Evolutionary conservation across 37 sponge, comb jelly and placozoan species (phyloP), one percentile per base, ranked within the genome.

Genomic region (Cliona cf. orientalis): DNA sequence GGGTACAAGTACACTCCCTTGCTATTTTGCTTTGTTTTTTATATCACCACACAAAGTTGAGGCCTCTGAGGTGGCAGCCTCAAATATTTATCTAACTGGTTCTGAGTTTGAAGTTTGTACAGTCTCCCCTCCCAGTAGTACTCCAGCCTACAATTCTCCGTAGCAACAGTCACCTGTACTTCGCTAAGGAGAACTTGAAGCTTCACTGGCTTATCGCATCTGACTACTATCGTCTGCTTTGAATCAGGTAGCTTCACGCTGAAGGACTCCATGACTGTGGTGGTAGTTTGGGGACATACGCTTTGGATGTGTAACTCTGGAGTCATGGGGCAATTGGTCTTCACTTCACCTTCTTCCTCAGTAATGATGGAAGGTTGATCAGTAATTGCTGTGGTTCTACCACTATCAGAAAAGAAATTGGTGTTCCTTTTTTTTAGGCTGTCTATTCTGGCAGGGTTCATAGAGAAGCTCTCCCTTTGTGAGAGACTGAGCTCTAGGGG

Each of bases 181-280:
- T 82, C 78, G 64, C 83, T 82, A 41, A 88, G 46, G 14, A 82
- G 46, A 0, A 68, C 72, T 35, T 76, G 63, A 9, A 88, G 53
- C 25, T 57, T 5, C 6, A 65, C 57, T 22, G 89, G 89, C 34
- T 78, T 82, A 0, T 77, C 78, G 53, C 83, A 82, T 38, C 78
- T 40, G 6, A 88, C 62, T 33, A 78, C 71, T 11, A 88, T 65
- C 31, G 40, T 69, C 59, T 63, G 63, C 3, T 39, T 33, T n/a
- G 41, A 38, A 21, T 35, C 61, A 12, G 60, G 78, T 22, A 69
- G 43, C 0, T 37, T 38, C 0, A 78, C 64, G 25, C 70, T 49
- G 42, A 70, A 72, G 0, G 63, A 22, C 26, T 72, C 64, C 19
- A 42, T 40, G 63, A 26, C 9, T 6, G 53, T 1, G n/a, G 6